phyloP scores from a whole-genome alignment of 2,113 vertebrate genomes.

The Phaethornis superciliosus region DNA sequence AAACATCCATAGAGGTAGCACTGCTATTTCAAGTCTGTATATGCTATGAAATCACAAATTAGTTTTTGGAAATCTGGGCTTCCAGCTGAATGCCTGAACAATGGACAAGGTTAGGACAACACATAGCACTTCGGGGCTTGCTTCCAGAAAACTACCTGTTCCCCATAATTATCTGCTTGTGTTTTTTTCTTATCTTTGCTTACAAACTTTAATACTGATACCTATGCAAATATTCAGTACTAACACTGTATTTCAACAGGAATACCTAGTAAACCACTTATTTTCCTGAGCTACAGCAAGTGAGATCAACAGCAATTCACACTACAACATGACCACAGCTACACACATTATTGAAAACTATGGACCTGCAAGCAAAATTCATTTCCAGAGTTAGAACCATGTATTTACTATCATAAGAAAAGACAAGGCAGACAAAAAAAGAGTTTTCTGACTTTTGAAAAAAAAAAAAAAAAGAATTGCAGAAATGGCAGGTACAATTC shows the following conservation, averaged over 20 bases:
- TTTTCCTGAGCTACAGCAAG: conserved; percentile 14
- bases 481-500: background rate
- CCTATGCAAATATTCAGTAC: background rate
- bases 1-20: conserved; percentile 19
- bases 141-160: conserved; percentile 48
- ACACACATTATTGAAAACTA: conserved; percentile 3
- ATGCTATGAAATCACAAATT: conserved; percentile 31
- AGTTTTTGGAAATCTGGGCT: conserved; percentile 43
- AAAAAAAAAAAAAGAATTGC: background rate
- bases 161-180: background rate
- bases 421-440: background rate
- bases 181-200: conserved; percentile 3
- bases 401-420: background rate
- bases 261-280: background rate
- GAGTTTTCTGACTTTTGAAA: background rate
- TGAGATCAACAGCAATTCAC: conserved; percentile 39
- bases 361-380: conserved; percentile 38
- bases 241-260: conserved; percentile 1
- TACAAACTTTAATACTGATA: background rate
- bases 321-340: background rate
- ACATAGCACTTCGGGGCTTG: background rate
- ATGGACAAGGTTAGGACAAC: conserved; percentile 31
- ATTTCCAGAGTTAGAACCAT: conserved; percentile 4
- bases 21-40: conserved; percentile 30
- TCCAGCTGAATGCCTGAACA: conserved; percentile 38